Evolutionary conservation across 2,797 vertebrate species (phyloP).

Genomic region (Eospalax fontanierii): DNA sequence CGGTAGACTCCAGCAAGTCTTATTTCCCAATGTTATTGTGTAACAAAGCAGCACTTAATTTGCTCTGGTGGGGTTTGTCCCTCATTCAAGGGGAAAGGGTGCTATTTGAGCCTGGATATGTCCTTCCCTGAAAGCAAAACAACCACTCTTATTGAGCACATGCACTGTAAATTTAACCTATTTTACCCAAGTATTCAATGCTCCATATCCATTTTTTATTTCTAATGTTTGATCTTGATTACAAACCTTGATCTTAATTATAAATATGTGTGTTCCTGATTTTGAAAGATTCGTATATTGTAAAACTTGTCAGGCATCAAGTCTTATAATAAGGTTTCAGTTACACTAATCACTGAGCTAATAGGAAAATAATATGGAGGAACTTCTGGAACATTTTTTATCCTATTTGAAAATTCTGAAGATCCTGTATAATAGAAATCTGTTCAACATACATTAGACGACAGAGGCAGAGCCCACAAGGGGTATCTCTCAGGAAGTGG

Average conservation of each 20-base stretch:
- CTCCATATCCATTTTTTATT: not conserved
- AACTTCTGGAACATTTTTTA: not conserved
- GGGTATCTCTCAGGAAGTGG: not conserved
- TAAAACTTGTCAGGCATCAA: not conserved
- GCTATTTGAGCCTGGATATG: not conserved
- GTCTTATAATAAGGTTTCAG: not conserved
- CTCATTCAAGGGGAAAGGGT: too few relatives aligned
- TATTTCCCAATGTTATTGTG: not conserved
- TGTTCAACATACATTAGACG: not conserved
- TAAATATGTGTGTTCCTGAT: not conserved
- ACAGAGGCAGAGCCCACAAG: not conserved
- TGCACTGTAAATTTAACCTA: not conserved
- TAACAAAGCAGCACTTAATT: too few relatives aligned
- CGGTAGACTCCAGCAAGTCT: not conserved
- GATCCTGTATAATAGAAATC: not conserved
- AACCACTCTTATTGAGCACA: not conserved
- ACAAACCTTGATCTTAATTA: too few relatives aligned
- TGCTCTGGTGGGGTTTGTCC: not conserved
- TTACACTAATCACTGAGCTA: not conserved
- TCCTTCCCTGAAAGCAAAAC: not conserved
- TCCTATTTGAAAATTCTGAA: not conserved
- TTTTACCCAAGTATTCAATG: not conserved
- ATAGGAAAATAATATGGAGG: not conserved
- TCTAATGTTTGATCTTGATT: too few relatives aligned
- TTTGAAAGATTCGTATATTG: not conserved